Conservation (phyloP, 2,797 vertebrate genomes). For the Schizopygopsis pylzovi region DNA sequence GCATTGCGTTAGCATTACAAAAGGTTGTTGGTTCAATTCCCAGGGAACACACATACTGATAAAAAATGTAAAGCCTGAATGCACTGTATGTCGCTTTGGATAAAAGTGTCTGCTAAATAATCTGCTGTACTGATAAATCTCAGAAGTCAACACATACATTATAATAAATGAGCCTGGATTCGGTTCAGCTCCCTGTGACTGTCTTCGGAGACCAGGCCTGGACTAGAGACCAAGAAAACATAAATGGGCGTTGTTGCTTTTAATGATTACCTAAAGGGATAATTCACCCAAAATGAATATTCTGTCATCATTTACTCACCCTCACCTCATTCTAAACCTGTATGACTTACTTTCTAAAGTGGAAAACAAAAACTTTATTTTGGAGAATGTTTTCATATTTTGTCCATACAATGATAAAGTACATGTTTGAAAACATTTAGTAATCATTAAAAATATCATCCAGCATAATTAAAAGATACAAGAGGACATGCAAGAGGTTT, state of each 20-base stretch:
- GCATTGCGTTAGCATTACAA: too few species aligned
- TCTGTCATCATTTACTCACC: neutral
- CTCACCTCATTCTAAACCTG: neutral
- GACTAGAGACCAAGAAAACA: neutral
- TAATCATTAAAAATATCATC: neutral
- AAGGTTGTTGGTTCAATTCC: too few species aligned
- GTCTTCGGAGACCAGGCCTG: neutral
- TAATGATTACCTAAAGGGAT: neutral
- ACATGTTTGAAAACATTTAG: neutral
- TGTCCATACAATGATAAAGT: neutral
- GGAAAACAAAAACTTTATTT: neutral
- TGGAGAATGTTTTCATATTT: neutral
- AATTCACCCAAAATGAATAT: neutral
- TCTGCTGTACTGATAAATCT: slow-evolving; percentile 22
- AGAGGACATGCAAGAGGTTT: neutral
- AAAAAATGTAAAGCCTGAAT: too few species aligned
- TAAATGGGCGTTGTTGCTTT: neutral
- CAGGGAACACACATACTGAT: too few species aligned
- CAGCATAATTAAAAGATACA: neutral
- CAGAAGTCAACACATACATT: slow-evolving; percentile 11
- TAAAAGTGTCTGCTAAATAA: too few species aligned
- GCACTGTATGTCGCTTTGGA: too few species aligned
- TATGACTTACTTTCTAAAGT: neutral
- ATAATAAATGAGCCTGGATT: slow-evolving; percentile 7
- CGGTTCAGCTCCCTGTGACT: neutral